Percentiles rank a stretch among this genome's conserved stretches.
Conservation (phyloP, 2,797 vertebrate species). For the Gallinago nigripennis region DNA sequence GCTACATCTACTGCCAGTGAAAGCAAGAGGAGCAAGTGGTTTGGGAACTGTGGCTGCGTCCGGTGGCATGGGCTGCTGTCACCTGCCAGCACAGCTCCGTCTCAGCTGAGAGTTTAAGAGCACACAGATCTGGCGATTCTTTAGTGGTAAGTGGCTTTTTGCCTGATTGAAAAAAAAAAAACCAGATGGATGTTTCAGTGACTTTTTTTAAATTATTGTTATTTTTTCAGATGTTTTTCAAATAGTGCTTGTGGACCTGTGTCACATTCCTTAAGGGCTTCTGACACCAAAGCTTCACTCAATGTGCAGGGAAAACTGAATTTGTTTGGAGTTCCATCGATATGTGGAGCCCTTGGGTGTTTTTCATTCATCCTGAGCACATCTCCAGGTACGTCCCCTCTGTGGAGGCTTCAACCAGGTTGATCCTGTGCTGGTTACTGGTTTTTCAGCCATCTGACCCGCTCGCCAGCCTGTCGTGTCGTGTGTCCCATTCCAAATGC, state of each 20-base stretch:
- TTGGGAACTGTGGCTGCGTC: not conserved
- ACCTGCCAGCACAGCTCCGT: not conserved
- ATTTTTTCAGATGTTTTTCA: not conserved
- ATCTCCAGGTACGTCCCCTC: not conserved
- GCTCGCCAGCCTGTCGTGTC: accelerated
- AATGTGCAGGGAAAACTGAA: accelerated
- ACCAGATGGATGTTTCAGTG: not conserved
- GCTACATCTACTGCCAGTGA: not conserved
- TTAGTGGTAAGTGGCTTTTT: not conserved
- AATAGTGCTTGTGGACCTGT: not conserved
- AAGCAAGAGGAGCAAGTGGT: not conserved
- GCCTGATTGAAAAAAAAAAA: not conserved
- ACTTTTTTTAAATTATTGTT: not conserved
- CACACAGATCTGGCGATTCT: not conserved
- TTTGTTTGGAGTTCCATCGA: not conserved
- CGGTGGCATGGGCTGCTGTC: accelerated
- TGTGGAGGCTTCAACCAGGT: not conserved
- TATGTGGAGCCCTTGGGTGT: not conserved
- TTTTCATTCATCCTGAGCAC: not conserved
- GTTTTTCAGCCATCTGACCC: not conserved
- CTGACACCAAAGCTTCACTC: not conserved
- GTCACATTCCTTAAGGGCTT: not conserved
- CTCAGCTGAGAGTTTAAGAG: not conserved
- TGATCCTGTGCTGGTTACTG: not conserved
- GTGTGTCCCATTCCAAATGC: not conserved